A percentile compares a stretch with the other conserved stretches of the same genome.
phyloP scores from a whole-genome alignment of 1,140 invertebrate genomes.

The Antheraea pernyi region DNA sequence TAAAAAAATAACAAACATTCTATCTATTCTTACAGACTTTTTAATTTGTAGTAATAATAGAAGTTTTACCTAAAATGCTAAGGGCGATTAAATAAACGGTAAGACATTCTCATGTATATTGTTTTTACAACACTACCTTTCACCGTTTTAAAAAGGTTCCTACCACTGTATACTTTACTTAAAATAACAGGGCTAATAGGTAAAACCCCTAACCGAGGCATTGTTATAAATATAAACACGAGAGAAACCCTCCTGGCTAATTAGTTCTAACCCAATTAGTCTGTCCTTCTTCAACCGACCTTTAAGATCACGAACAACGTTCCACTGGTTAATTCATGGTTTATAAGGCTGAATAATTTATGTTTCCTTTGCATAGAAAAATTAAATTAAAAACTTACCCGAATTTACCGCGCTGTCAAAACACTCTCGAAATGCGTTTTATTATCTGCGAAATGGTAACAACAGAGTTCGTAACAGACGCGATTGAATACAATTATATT shows the following conservation, averaged over 20 bases:
- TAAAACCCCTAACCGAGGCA: slow-evolving; percentile 1
- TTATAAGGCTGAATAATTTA: neutral
- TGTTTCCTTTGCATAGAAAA: slow-evolving; percentile 4
- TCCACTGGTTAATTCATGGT: neutral
- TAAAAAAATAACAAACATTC: too few species aligned
- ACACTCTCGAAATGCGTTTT: neutral
- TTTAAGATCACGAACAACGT: slow-evolving; percentile 11
- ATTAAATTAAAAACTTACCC: slow-evolving; percentile 8
- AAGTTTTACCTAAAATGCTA: too few species aligned
- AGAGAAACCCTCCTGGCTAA: slow-evolving; percentile 16
- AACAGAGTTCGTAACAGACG: neutral
- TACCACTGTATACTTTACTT: neutral
- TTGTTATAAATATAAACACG: slow-evolving; percentile 18
- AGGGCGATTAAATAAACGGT: too few species aligned
- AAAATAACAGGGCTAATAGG: neutral
- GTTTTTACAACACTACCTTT: neutral
- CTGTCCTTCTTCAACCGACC: slow-evolving; percentile 7
- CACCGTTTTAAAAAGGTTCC: neutral
- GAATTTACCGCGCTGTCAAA: slow-evolving; percentile 4
- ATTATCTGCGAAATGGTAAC: neutral
- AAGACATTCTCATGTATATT: neutral
- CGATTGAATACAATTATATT: neutral
- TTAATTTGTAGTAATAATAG: too few species aligned
- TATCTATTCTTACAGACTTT: too few species aligned
- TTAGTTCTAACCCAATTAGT: slow-evolving; percentile 19